phyloP scores from a whole-genome alignment of 2,797 vertebrate species.

The Pantherophis vulpinus region DNA sequence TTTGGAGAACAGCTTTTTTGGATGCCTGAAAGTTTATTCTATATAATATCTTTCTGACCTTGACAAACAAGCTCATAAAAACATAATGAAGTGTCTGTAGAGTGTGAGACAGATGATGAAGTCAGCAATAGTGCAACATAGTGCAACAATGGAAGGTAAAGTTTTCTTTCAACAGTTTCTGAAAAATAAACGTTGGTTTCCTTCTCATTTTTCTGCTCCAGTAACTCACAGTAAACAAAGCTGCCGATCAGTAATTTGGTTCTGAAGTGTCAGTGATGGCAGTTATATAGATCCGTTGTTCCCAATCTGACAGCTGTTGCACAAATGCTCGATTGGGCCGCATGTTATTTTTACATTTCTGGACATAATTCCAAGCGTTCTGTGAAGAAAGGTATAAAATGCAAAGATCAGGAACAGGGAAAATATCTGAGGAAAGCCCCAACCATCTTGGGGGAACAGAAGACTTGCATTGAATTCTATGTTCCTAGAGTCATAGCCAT shows the following conservation, averaged over 20 bases:
- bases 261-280: constrained; percentile 71
- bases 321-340: constrained; percentile 81
- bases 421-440: background rate
- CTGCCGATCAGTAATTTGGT: constrained; percentile 66
- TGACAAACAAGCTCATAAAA: background rate
- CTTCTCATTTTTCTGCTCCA: background rate
- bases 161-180: background rate
- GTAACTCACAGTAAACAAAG: background rate
- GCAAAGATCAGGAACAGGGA: background rate
- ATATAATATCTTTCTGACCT: background rate
- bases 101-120: background rate
- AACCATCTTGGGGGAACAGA: background rate
- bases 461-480: background rate
- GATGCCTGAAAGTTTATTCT: background rate
- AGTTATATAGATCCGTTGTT: constrained; percentile 62
- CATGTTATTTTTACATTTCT: constrained; percentile 77
- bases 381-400: constrained; percentile 58
- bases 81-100: background rate
- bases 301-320: constrained; percentile 85
- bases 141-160: background rate
- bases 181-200: background rate
- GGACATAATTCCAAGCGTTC: constrained; percentile 78
- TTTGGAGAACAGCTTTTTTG: background rate
- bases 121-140: no score
- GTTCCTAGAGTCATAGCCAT: background rate